Base-by-base conservation (phyloP, 2,888 invertebrate species). In the Theretra japonica region DNA sequence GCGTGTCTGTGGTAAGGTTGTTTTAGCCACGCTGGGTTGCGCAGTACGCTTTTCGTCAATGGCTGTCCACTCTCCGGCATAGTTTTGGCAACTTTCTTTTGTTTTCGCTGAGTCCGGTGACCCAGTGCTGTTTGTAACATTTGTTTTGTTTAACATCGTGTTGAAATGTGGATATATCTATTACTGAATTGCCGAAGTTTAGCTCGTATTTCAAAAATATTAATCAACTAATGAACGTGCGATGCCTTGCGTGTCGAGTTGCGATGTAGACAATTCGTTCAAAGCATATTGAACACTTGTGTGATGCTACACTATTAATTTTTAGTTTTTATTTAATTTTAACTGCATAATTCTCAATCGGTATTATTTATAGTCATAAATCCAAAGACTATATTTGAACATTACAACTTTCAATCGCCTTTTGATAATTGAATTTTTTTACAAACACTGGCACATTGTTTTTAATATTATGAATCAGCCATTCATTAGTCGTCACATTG, bases 61-160 rank as follows among this genome's bases (percentile, higher is more conserved):
- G 41, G 65, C 48, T 17, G 15, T 41, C 23, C 41, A 48, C 41
- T 21, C 21, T 65, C 11, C 17, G 41, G 23, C 48, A 60, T 60
- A 48, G 65, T 65, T 62, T 65, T 65, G 65, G 65, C 65, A 65
- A 48, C 41, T 65, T 65, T 65, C 48, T 65, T 65, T 65, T 65
- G 65, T 65, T 65, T 65, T 65, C 65, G 41, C 65, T 17, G 41
- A 41, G 33, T 15, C 62, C 41, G 17, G 7, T 48, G 65, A 17
- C 65, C 65, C 25, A 65, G 23, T 62, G 62, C 21, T 21, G 33
- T n/a, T 62, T 15, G 62, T 62, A 41, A 48, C 65, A 48, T 48
- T 65, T 65, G 65, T 65, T 23, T 65, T 62, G 62, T 21, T 41
- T 41, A n/a, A 62, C 41, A 33, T 41, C 21, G 8, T 60, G 19